phyloP scores from a whole-genome alignment of 2,797 vertebrate genomes.

The Phoebastria nigripes region DNA sequence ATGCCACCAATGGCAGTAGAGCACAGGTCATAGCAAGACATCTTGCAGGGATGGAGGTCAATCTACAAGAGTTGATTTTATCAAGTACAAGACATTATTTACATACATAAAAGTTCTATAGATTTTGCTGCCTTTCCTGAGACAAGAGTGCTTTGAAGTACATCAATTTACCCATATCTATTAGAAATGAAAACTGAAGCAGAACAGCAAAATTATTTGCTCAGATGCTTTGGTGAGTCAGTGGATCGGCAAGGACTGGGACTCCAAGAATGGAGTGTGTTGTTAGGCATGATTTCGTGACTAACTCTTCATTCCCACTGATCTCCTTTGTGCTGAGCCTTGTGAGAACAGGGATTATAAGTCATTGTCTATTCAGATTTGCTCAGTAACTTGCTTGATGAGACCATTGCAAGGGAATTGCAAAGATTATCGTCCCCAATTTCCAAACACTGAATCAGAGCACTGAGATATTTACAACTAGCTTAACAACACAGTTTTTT shows the following conservation, averaged over 20 bases:
- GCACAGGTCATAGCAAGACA: not conserved
- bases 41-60: not conserved
- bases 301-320: not conserved
- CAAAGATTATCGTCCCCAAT: not conserved
- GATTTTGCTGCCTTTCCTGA: not conserved
- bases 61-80: not conserved
- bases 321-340: not conserved
- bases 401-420: not conserved
- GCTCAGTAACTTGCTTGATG: not conserved
- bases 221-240: not conserved
- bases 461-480: not conserved
- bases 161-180: fast-evolving
- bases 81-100: not conserved
- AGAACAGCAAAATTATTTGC: not conserved
- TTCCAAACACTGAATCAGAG: not conserved
- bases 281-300: not conserved
- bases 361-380: not conserved
- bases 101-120: fast-evolving
- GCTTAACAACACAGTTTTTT: not conserved
- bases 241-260: not conserved
- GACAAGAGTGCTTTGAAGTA: fast-evolving
- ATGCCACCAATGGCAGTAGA: not conserved
- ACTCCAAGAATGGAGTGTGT: not conserved
- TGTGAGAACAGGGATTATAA: not conserved
- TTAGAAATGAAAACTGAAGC: not conserved